Conservation (phyloP, 2,888 invertebrate species). For the Drosophila recens region DNA sequence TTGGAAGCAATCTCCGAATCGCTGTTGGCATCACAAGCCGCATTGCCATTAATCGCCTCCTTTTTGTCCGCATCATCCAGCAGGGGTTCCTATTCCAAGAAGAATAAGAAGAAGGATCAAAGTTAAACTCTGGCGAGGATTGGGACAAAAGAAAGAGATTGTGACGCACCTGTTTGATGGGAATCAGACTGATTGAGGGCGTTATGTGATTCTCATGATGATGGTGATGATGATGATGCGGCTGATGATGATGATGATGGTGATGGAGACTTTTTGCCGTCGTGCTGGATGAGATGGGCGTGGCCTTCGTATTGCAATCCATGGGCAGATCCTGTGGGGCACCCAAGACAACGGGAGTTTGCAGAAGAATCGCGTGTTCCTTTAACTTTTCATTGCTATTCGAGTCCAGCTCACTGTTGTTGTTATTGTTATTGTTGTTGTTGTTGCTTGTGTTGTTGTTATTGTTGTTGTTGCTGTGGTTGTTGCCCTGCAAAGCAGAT, state of each 20-base stretch:
- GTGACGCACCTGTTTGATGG: slow-evolving; percentile 90
- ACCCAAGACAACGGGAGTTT: slow-evolving; percentile 64
- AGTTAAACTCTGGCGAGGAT: not conserved
- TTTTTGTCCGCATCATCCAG: slow-evolving; percentile 71
- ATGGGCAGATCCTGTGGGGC: slow-evolving; percentile 71
- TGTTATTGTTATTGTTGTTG: slow-evolving; percentile 39
- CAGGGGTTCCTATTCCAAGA: slow-evolving; percentile 74
- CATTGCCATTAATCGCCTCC: slow-evolving; percentile 76
- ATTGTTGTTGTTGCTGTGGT: slow-evolving; percentile 48
- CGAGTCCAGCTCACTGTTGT: slow-evolving; percentile 44
- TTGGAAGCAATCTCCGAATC: slow-evolving; percentile 86
- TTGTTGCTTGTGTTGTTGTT: slow-evolving; percentile 28
- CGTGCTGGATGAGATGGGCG: slow-evolving; percentile 81
- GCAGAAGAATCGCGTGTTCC: slow-evolving; percentile 70
- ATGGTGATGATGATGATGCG: slow-evolving; percentile 84
- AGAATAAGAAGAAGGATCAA: not conserved
- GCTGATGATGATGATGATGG: slow-evolving; percentile 50
- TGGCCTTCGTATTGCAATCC: slow-evolving; percentile 83
- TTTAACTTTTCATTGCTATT: slow-evolving; percentile 56
- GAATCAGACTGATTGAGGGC: slow-evolving; percentile 94
- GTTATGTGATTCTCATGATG: slow-evolving; percentile 88
- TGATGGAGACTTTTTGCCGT: slow-evolving; percentile 75
- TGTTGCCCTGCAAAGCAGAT: slow-evolving; percentile 83
- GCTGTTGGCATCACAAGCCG: slow-evolving; percentile 60
- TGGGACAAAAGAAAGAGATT: too few relatives aligned